Evolutionary conservation across 2,888 invertebrate species (phyloP).

Genomic region (Fragum fragum): DNA sequence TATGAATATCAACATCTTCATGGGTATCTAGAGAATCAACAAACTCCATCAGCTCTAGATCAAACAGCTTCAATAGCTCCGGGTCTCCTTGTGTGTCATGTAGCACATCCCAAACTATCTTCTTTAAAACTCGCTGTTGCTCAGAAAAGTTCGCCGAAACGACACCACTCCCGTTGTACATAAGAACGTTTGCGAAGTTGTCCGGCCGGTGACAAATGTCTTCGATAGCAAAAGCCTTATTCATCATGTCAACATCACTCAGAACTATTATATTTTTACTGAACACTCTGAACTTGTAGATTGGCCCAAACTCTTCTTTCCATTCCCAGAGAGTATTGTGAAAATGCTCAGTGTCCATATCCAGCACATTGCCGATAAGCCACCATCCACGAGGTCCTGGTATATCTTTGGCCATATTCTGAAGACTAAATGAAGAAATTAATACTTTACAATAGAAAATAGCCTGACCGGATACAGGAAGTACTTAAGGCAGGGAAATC

Average conservation of each 20-base stretch:
- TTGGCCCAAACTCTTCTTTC: conserved; percentile 22
- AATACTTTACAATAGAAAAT: too few species aligned
- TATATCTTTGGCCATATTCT: neutral
- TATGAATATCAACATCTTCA: neutral
- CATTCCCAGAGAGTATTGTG: conserved; percentile 16
- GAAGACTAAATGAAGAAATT: neutral
- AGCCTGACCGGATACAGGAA: too few species aligned
- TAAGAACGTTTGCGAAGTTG: conserved; percentile 17
- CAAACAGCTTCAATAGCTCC: conserved; percentile 4
- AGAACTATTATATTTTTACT: conserved; percentile 10
- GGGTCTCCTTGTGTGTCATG: neutral
- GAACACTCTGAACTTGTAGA: neutral
- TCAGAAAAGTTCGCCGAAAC: conserved; percentile 19
- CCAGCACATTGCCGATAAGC: conserved; percentile 4
- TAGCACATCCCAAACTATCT: conserved; percentile 14
- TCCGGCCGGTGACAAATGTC: conserved; percentile 12
- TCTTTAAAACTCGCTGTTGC: conserved; percentile 5
- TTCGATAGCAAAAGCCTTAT: conserved; percentile 8
- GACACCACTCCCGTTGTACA: conserved; percentile 16
- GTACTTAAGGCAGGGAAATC: too few species aligned
- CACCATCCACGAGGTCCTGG: conserved; percentile 14
- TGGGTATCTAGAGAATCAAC: neutral
- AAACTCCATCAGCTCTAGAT: conserved; percentile 17
- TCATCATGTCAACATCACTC: conserved; percentile 14
- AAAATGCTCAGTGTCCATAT: conserved; percentile 3